Evolutionary conservation across 2,888 invertebrate genomes (phyloP).

Genomic region (Lasioglossum marginatum): DNA sequence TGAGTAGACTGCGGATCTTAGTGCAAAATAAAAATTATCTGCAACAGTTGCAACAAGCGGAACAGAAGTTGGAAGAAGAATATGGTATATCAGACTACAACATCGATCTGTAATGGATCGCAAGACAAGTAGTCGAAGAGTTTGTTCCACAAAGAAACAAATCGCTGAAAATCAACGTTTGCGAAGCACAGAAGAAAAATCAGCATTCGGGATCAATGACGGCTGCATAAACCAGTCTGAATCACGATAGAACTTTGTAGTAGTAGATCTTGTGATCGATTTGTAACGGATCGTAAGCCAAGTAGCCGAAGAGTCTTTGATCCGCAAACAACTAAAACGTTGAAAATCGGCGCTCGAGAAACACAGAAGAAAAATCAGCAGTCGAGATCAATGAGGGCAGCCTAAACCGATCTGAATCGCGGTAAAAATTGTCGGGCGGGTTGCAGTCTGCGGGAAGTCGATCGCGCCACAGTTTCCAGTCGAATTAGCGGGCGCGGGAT

Average conservation of each 20-base stretch:
- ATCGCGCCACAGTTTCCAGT: conserved; percentile 28
- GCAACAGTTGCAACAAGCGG: too few relatives aligned
- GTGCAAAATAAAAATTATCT: background rate
- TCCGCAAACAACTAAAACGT: background rate
- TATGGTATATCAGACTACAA: too few relatives aligned
- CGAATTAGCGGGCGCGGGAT: conserved; percentile 19
- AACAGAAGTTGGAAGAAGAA: too few relatives aligned
- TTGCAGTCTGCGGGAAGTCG: conserved; percentile 10
- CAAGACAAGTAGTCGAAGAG: too few relatives aligned
- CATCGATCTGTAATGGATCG: too few relatives aligned
- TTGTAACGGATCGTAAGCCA: background rate
- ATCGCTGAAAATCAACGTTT: too few relatives aligned
- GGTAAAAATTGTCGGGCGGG: background rate
- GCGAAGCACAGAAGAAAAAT: too few relatives aligned
- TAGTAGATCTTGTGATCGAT: too few relatives aligned
- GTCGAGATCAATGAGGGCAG: background rate
- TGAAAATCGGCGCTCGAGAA: background rate
- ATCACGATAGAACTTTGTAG: too few relatives aligned
- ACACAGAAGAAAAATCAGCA: background rate
- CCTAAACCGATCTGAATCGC: background rate
- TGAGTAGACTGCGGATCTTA: background rate
- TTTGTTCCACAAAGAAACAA: too few relatives aligned
- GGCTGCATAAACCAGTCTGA: too few relatives aligned
- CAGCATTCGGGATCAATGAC: too few relatives aligned
- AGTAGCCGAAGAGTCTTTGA: background rate